Evolutionary conservation across 2,113 vertebrate species (phyloP).

Genomic region (Cygnus atratus): DNA sequence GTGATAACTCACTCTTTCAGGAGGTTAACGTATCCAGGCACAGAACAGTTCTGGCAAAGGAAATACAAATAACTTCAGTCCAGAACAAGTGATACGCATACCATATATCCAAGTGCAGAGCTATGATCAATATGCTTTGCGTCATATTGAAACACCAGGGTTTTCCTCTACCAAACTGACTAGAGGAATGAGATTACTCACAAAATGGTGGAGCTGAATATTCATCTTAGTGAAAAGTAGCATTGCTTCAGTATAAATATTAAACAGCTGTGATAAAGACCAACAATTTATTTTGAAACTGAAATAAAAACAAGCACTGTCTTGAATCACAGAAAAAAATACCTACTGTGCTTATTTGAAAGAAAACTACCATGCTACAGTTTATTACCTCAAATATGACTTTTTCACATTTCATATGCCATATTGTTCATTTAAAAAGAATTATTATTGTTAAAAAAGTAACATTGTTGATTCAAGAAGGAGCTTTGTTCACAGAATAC

Average conservation of each 20-base stretch:
- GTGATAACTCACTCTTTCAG: not conserved
- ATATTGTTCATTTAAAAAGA: not conserved
- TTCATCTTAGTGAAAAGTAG: not conserved
- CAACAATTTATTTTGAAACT: conserved; percentile 30
- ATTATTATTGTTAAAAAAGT: not conserved
- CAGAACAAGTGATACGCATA: not conserved
- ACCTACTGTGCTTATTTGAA: not conserved
- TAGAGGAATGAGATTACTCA: not conserved
- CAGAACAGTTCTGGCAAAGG: not conserved
- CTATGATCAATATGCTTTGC: not conserved
- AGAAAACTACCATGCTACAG: not conserved
- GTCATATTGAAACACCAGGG: not conserved
- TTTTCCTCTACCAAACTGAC: not conserved
- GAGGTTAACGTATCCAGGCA: not conserved
- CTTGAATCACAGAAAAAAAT: not conserved
- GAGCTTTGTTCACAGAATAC: not conserved
- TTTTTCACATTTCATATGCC: not conserved
- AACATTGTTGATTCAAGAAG: conserved; percentile 9
- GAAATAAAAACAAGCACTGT: conserved; percentile 21
- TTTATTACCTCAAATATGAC: conserved; percentile 9
- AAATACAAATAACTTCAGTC: not conserved
- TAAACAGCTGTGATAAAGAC: conserved; percentile 7
- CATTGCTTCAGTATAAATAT: conserved; percentile 31
- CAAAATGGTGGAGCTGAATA: conserved; percentile 1
- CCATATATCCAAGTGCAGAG: not conserved